Evolutionary conservation across 2,797 vertebrate species (phyloP).

Genomic region (Coreius guichenoti): DNA sequence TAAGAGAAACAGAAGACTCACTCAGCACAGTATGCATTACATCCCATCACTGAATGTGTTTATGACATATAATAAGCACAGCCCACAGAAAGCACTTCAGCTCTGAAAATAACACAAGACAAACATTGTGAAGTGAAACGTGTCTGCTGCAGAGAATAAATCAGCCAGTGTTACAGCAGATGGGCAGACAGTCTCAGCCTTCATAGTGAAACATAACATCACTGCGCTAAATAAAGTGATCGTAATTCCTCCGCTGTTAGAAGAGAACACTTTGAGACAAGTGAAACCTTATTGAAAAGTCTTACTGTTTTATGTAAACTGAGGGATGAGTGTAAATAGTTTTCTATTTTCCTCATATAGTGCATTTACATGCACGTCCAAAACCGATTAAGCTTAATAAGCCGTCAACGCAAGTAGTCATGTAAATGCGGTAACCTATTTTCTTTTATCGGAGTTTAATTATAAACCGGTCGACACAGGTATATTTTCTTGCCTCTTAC

Average conservation of each 20-base stretch:
- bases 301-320: background rate
- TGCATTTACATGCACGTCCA: too few species aligned
- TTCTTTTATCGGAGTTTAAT: too few species aligned
- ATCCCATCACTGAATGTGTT: background rate
- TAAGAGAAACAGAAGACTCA: conserved; percentile 80
- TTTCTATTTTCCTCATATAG: background rate
- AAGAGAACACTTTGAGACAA: background rate
- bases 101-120: conserved; percentile 12
- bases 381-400: too few species aligned
- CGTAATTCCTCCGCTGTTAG: background rate
- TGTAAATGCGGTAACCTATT: too few species aligned
- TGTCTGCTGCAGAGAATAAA: conserved; percentile 1
- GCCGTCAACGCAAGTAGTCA: too few species aligned
- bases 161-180: too few species aligned
- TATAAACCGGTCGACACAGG: too few species aligned
- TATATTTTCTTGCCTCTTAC: too few species aligned
- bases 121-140: conserved; percentile 3
- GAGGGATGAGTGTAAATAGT: background rate
- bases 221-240: background rate
- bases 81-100: conserved; percentile 14
- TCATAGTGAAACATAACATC: conserved; percentile 10
- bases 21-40: conserved; percentile 77
- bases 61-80: background rate
- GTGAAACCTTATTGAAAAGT: background rate
- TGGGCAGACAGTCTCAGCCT: background rate